Evolutionary conservation across 2,888 invertebrate genomes (phyloP).

Genomic region (Mycogona germanica): DNA sequence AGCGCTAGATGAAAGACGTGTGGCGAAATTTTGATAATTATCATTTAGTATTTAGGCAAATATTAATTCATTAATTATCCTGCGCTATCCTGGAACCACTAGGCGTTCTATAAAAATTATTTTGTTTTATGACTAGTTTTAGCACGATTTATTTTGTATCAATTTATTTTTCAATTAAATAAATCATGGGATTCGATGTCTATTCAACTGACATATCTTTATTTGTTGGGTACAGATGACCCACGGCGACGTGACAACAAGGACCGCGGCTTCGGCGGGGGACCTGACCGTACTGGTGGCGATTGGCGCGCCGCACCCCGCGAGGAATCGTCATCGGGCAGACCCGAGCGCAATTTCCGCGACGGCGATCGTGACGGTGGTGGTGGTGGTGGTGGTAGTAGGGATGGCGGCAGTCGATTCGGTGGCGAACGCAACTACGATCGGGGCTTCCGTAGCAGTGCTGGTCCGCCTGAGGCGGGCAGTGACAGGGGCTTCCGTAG

Average conservation of each 20-base stretch:
- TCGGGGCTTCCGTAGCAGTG: neutral
- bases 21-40: too few species aligned
- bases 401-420: conserved; percentile 28
- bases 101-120: too few species aligned
- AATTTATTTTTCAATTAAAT: neutral
- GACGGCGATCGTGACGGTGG: conserved; percentile 27
- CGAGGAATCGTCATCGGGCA: conserved; percentile 34
- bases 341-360: conserved; percentile 28
- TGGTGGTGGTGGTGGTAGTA: conserved; percentile 29
- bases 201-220: too few species aligned
- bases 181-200: too few species aligned
- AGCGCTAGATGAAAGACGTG: too few species aligned
- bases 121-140: neutral
- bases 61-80: too few species aligned
- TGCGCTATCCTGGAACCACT: too few species aligned
- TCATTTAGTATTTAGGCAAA: too few species aligned
- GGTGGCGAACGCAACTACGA: conserved; percentile 24
- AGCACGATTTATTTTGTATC: neutral
- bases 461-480: conserved; percentile 28
- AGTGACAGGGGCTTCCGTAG: conserved; percentile 27
- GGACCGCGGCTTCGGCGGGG: conserved; percentile 42
- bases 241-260: conserved; percentile 46
- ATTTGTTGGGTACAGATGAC: conserved; percentile 1
- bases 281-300: conserved; percentile 51
- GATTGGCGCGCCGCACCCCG: conserved; percentile 52